Evolutionary conservation across 2,797 vertebrate species (phyloP).

Genomic region (Hydrocynus forskahlii): DNA sequence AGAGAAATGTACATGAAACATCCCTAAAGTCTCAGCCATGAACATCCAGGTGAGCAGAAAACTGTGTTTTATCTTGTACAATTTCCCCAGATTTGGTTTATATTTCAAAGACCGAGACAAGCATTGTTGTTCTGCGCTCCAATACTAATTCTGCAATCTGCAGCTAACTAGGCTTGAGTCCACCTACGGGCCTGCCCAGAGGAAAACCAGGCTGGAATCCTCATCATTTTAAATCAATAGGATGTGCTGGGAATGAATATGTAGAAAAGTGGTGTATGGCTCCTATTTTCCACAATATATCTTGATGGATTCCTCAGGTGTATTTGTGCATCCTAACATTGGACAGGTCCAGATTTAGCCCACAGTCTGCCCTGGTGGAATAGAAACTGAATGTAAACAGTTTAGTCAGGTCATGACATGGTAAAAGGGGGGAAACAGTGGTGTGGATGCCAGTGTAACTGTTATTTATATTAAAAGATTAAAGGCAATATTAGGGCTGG

Average conservation of each 20-base stretch:
- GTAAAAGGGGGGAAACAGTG: too few species aligned
- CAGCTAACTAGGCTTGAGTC: neutral
- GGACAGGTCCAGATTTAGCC: neutral
- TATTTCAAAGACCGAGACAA: neutral
- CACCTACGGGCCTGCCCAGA: neutral
- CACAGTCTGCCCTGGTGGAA: neutral
- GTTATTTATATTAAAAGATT: too few species aligned
- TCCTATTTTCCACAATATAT: neutral
- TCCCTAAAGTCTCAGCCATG: neutral
- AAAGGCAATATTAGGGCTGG: too few species aligned
- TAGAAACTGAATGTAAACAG: neutral
- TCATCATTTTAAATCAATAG: neutral
- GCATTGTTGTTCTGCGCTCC: neutral
- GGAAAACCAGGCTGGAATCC: neutral
- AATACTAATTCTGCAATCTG: neutral
- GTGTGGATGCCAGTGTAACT: too few species aligned
- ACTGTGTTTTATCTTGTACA: neutral
- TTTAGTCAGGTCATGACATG: too few species aligned
- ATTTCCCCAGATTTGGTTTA: constrained; percentile 2
- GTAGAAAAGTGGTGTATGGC: neutral
- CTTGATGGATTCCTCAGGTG: neutral
- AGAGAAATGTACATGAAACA: neutral
- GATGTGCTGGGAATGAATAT: constrained; percentile 10
- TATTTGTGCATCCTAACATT: neutral
- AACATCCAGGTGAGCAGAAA: neutral